These are phyloP conservation scores for Notothenia coriiceps DNA, from an alignment of 2,113 vertebrate genomes.

Conservation along the genomic window DNA sequence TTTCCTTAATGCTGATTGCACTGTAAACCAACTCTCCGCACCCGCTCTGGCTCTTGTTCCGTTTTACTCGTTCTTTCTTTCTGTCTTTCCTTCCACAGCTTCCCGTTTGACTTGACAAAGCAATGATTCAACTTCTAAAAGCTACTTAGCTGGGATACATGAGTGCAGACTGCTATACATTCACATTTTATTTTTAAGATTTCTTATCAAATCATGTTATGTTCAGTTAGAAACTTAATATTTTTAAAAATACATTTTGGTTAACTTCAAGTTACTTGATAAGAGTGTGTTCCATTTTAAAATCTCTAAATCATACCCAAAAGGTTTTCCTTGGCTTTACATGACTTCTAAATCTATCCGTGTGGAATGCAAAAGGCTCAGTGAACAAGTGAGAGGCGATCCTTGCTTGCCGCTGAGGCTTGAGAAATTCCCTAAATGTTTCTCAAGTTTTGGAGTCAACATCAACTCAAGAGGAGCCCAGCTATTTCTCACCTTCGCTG, in stretches of 20 bases:
- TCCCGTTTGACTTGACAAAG: slow-evolving; percentile 63
- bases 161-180: slow-evolving; percentile 16
- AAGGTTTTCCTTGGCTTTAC: slow-evolving; percentile 2
- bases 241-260: slow-evolving; percentile 22
- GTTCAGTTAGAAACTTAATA: slow-evolving; percentile 9
- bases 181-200: slow-evolving; percentile 3
- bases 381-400: slow-evolving; percentile 41
- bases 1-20: slow-evolving; percentile 85
- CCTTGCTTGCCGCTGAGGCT: slow-evolving; percentile 65
- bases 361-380: slow-evolving; percentile 32
- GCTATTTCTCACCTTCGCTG: slow-evolving; percentile 76
- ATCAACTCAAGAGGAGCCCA: slow-evolving; percentile 60
- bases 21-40: slow-evolving; percentile 80
- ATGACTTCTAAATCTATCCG: slow-evolving; percentile 23
- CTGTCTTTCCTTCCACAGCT: slow-evolving; percentile 65
- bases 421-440: slow-evolving; percentile 78
- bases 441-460: slow-evolving; percentile 71
- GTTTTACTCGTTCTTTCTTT: slow-evolving; percentile 65
- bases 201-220: slow-evolving; percentile 15
- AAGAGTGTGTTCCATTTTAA: neutral
- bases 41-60: slow-evolving; percentile 69
- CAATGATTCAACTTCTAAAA: slow-evolving; percentile 61
- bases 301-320: slow-evolving; percentile 9
- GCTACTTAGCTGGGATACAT: slow-evolving; percentile 35
- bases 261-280: slow-evolving; percentile 12